These are phyloP conservation scores for Drosophila serrata DNA, from an alignment of 1,140 invertebrate genomes.

Conservation along the genomic window DNA sequence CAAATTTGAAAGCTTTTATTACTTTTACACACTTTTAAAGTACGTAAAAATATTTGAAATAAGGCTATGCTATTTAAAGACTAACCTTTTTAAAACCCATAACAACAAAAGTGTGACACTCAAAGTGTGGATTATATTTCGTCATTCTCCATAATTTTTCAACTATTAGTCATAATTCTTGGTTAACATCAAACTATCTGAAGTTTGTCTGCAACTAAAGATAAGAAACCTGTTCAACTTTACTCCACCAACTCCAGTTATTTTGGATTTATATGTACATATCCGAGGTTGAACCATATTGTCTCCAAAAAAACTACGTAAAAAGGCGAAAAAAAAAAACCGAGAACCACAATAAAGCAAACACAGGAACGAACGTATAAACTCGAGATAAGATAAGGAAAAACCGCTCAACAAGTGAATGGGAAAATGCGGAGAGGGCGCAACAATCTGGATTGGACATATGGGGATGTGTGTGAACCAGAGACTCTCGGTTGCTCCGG, in stretches of 20 bases:
- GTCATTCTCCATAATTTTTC: not conserved
- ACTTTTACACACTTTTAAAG: too few species aligned
- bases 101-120: not conserved
- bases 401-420: conserved; percentile 78
- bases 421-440: conserved; percentile 29
- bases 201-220: conserved; percentile 10
- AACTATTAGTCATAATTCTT: conserved; percentile 28
- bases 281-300: conserved; percentile 29
- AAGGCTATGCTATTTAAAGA: too few species aligned
- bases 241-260: conserved; percentile 14
- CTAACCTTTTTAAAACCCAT: not conserved
- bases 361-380: conserved; percentile 62
- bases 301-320: conserved; percentile 13
- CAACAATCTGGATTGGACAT: not conserved
- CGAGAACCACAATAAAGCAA: conserved; percentile 71
- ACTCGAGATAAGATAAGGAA: conserved; percentile 73
- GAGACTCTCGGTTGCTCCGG: conserved; percentile 9
- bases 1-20: not conserved
- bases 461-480: conserved; percentile 14
- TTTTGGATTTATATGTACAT: conserved; percentile 24
- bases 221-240: conserved; percentile 46
- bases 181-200: conserved; percentile 11
- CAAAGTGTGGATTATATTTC: not conserved
- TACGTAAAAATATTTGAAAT: too few species aligned
- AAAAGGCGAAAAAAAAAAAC: conserved; percentile 37